Evolutionary conservation across 2,113 vertebrate species (phyloP), one percentile per base, ranked within the genome.

Genomic region (Notechis scutatus): DNA sequence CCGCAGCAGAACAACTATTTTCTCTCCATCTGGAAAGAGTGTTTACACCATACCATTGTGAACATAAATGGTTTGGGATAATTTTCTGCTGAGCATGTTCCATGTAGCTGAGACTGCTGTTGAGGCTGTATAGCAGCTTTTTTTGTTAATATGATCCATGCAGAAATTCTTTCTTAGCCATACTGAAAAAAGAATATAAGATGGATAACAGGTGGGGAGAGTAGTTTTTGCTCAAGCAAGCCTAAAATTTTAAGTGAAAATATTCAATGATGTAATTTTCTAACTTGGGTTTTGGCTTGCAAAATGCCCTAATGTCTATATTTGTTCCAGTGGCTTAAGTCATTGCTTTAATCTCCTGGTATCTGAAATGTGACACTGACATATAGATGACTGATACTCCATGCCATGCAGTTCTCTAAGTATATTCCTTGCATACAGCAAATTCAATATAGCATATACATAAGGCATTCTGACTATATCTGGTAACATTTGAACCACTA

Each of bases 61-160:
- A 96, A 93, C 93, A 92, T 90, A 91, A 96, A 96, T 95, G 87
- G 90, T 92, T 95, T 94, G 91, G 85, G 94, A 94, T 96, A 92
- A 94, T 97, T 95, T 95, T 93, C 0, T 47, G 93, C 94, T 89
- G 94, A 95, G 93, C 92, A 91, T 95, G 29, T 93, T 93, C 91
- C 90, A 94, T 96, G 97, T 97, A 95, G 95, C 57, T 56, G 90
- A 92, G 85, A 95, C 89, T 95, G 74, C 29, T 61, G 23, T 52
- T 50, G 10, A 29, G 47, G 21, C 45, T 93, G 20, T 29, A 10
- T 18, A 90, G 42, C 24, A 14, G 45, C 90, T 86, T 20, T 74
- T 59, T 59, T 52, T 87, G 50, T 26, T 24, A 54, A 54, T 42
- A 57, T 50, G n/a, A 47, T 24, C 74, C n/a, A 15, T 90, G 81